A percentile compares a stretch with the other conserved stretches of the same genome.
phyloP scores from a whole-genome alignment of 2,797 vertebrate species.

The Semaprochilodus insignis region DNA sequence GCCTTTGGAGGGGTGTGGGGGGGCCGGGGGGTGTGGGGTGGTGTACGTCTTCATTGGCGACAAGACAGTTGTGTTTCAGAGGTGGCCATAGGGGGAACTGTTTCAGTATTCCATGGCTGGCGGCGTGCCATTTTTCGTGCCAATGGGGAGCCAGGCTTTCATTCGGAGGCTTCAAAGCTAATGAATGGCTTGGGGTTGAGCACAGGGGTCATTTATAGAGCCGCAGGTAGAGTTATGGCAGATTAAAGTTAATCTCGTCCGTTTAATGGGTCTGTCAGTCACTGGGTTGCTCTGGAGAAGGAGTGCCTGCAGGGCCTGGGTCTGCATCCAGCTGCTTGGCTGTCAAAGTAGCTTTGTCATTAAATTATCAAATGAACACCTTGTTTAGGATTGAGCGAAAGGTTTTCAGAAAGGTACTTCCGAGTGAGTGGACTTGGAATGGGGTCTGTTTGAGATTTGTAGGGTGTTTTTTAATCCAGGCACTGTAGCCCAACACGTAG shows the following conservation, averaged over 20 bases:
- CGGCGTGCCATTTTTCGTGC: slow-evolving; percentile 24
- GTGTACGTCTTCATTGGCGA: slow-evolving; percentile 50
- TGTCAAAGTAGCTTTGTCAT: slow-evolving; percentile 42
- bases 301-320: slow-evolving; percentile 49
- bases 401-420: slow-evolving; percentile 37
- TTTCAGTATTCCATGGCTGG: slow-evolving; percentile 37
- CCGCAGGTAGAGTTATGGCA: slow-evolving; percentile 70
- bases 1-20: slow-evolving; percentile 2
- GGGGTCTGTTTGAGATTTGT: not conserved
- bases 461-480: not conserved
- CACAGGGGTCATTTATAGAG: slow-evolving; percentile 31
- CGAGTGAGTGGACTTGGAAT: slow-evolving; percentile 30
- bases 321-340: slow-evolving; percentile 64
- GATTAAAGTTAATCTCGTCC: slow-evolving; percentile 75
- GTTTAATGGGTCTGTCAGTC: slow-evolving; percentile 76
- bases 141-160: slow-evolving; percentile 14
- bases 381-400: not conserved
- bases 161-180: slow-evolving; percentile 44
- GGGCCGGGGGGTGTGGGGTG: slow-evolving; percentile 10
- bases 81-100: not conserved
- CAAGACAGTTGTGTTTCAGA: slow-evolving; percentile 50
- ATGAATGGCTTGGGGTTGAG: slow-evolving; percentile 51
- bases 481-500: not conserved
- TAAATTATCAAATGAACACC: slow-evolving; percentile 46
- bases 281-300: slow-evolving; percentile 57